Evolutionary conservation across 1,140 invertebrate species (phyloP).

Genomic region (Drosophila auraria): DNA sequence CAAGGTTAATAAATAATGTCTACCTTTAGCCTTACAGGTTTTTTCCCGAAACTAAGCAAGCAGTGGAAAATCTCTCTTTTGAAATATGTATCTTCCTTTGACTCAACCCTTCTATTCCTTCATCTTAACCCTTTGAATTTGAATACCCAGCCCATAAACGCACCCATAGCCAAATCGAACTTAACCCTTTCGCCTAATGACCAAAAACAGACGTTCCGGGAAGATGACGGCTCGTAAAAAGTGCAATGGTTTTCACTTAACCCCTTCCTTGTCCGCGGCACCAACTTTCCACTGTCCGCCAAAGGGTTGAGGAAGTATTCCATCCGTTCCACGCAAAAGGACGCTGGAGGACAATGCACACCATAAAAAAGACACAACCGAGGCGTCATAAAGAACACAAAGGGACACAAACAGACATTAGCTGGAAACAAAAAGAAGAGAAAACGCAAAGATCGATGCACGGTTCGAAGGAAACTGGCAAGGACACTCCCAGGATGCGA

Average conservation of each 20-base stretch:
- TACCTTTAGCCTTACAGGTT: neutral
- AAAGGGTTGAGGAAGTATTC: constrained; percentile 72
- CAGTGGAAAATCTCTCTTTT: neutral
- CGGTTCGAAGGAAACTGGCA: constrained; percentile 51
- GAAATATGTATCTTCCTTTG: neutral
- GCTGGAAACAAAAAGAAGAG: constrained; percentile 64
- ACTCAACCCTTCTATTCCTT: constrained; percentile 27
- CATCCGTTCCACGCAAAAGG: constrained; percentile 37
- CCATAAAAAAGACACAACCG: constrained; percentile 77
- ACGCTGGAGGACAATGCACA: constrained; percentile 47
- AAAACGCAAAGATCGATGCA: constrained; percentile 16
- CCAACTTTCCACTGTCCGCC: constrained; percentile 44
- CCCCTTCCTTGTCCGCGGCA: constrained; percentile 47
- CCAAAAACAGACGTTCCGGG: constrained; percentile 33
- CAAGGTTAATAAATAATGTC: neutral
- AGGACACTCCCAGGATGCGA: constrained; percentile 51
- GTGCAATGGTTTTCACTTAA: constrained; percentile 52
- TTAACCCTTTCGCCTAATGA: constrained; percentile 65
- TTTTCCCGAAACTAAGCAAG: neutral
- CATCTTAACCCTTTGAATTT: constrained; percentile 14
- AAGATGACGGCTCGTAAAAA: constrained; percentile 63
- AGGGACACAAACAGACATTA: constrained; percentile 57
- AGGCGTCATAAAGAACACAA: constrained; percentile 74
- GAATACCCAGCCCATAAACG: constrained; percentile 28
- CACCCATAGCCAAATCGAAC: constrained; percentile 18